Base-by-base conservation (phyloP, 2,113 vertebrate species). In the Entelurus aequoreus region DNA sequence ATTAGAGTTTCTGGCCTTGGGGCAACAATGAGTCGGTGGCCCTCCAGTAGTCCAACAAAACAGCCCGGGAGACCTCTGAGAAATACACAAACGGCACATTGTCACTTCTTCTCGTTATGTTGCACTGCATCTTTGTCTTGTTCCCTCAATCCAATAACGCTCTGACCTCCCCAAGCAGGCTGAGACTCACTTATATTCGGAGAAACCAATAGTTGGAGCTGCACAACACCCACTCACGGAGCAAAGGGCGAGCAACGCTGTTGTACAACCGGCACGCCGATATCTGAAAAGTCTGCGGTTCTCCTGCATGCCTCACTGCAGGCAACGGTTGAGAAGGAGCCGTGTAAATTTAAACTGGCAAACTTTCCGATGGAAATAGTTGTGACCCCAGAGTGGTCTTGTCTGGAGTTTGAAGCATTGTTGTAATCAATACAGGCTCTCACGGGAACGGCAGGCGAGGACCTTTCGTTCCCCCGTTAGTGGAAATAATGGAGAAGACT, bases 341-440 rank as follows among this genome's bases (percentile, higher is more conserved):
- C 74, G 84, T 86, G 80, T 84, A 89, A 89, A 90, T 90, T 89
- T 89, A 90, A 90, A 90, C 84, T 87, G 76, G 84, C 84, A 88
- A 90, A 92, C 87, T 90, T 91, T 90, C 84, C 87, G 85, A 89
- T 90, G 86, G 88, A 90, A 90, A 89, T 86, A 87, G 84, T 82
- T 55, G 75, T 89, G 89, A 90, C 89, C 90, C 86, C 79, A 73
- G 77, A 82, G 85, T 83, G 80, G 85, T 87, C 85, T 87, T 88
- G 85, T 88, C 81, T 87, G 82, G 81, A 85, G 88, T 84, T 28
- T 83, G 87, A 89, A 89, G 85, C 85, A 89, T 90, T 84, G 88
- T 86, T 90, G 88, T 90, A 91, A 91, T 92, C 90, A 90, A 91
- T 92, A 90, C 78, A 53, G 72, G 79, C 86, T 86, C 89, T 87